Evolutionary conservation across 2,888 invertebrate species (phyloP), one percentile per base, ranked within the genome.

Genomic region (Cryptocheilus praepositus): DNA sequence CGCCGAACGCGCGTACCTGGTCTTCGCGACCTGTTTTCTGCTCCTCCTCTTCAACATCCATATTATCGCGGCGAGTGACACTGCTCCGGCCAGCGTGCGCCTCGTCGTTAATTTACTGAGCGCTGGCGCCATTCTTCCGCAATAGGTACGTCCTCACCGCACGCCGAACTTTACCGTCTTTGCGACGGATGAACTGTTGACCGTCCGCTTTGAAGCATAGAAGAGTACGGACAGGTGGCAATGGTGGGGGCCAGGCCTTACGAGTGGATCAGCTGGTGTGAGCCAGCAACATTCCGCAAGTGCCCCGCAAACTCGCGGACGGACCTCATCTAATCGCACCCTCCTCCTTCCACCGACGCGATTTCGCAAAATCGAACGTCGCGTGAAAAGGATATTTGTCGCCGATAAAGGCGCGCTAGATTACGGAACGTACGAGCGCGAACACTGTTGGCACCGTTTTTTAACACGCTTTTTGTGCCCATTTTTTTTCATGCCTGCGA

Each of bases 41-140:
- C 81, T 74, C 66, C 83, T 84, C 22, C 79, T 77, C 57, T 79
- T 83, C 15, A 88, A 62, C 0, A 85, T 72, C 85, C 87, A 87
- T 43, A 88, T 73, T 5, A 88, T 65, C n/a, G 82, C 81, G n/a
- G 83, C 77, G 46, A 93, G 90, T 66, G 94, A 93, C 77, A 93
- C 92, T 67, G 93, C 90, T 71, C 92, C 93, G 73, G 93, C 90
- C 80, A 92, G 91, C 87, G 92, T 92, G 86, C 92, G 93, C 89
- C 92, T 92, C 79, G 92, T 92, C 74, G 93, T 91, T 83, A 94
- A 90, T 92, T 94, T 95, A 89, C 95, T 95, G 75, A 94, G 91
- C 86, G 91, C 92, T 79, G 94, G 94, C 80, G 95, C 95, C 95
- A 95, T 95, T 67, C 64, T 76, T 36, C 36, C 36, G 36, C 36